Percentiles rank a stretch among this genome's conserved stretches.
Evolutionary conservation across 2,797 vertebrate genomes (phyloP).

Genomic region (Amphiprion clarkii): DNA sequence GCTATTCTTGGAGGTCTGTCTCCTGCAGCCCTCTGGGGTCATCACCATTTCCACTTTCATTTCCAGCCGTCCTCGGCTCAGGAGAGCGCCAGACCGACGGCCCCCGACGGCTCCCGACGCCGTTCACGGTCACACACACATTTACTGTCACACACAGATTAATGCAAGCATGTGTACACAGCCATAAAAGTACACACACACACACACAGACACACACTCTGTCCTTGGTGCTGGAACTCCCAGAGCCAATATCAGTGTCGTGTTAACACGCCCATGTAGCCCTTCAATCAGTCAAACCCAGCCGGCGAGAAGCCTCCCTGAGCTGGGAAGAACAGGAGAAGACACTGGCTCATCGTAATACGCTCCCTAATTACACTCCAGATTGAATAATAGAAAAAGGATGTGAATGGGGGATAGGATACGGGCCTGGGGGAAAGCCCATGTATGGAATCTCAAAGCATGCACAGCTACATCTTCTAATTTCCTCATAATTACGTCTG

Average conservation of each 20-base stretch:
- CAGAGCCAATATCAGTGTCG: conserved; percentile 53
- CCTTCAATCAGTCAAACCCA: conserved; percentile 50
- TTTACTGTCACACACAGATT: conserved; percentile 9
- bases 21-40: conserved; percentile 60
- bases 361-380: conserved; percentile 50
- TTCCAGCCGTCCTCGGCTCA: conserved; percentile 39
- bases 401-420: conserved; percentile 39
- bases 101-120: conserved; percentile 25
- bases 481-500: conserved; percentile 61
- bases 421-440: conserved; percentile 28
- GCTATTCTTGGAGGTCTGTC: conserved; percentile 59
- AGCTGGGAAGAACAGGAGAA: conserved; percentile 7
- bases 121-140: conserved; percentile 25
- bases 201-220: conserved; percentile 17
- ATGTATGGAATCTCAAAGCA: conserved; percentile 43
- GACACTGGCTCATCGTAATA: too few species aligned
- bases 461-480: conserved; percentile 42
- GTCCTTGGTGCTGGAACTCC: conserved; percentile 65
- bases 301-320: conserved; percentile 10
- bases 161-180: conserved; percentile 20
- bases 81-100: conserved; percentile 30
- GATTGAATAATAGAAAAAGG: conserved; percentile 55
- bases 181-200: conserved; percentile 16
- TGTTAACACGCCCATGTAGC: conserved; percentile 33
- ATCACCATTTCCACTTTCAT: conserved; percentile 64